Conservation (phyloP, 1,140 invertebrate genomes). For the Nephila pilipes region DNA sequence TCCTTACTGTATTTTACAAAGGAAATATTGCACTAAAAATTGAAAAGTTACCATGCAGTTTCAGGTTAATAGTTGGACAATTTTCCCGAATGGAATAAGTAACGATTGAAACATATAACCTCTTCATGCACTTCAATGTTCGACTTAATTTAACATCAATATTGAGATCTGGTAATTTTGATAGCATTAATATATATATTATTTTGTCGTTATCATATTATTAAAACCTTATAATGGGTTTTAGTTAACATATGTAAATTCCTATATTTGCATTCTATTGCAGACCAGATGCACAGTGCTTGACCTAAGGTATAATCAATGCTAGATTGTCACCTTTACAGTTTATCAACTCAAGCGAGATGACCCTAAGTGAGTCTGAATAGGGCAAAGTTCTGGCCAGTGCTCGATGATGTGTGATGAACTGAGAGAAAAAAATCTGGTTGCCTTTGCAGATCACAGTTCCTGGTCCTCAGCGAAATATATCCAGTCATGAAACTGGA, state of each 20-base stretch:
- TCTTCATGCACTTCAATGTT: neutral
- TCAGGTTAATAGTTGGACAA: neutral
- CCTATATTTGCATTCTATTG: constrained; percentile 32
- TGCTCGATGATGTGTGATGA: constrained; percentile 72
- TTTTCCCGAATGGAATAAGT: neutral
- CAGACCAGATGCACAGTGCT: constrained; percentile 51
- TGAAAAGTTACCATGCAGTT: neutral
- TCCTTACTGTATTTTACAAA: neutral
- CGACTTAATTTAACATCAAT: neutral
- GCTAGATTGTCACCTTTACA: constrained; percentile 67
- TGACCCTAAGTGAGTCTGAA: constrained; percentile 23
- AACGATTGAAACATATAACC: neutral
- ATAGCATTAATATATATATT: neutral
- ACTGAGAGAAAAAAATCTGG: constrained; percentile 60
- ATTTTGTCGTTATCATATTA: neutral
- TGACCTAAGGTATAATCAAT: constrained; percentile 51
- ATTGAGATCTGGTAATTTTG: constrained; percentile 41
- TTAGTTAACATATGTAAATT: constrained; percentile 31
- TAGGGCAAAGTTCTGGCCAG: constrained; percentile 57
- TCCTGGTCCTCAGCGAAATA: constrained; percentile 66
- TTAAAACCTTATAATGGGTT: neutral
- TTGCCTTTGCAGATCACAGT: constrained; percentile 56
- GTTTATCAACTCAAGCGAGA: constrained; percentile 48
- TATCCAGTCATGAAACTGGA: constrained; percentile 9
- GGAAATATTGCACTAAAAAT: neutral